A percentile compares a stretch with the other conserved stretches of the same genome.
These are phyloP conservation scores for Dinocampus coccinellae DNA, from an alignment of 2,888 invertebrate genomes.

Conservation along the genomic window DNA sequence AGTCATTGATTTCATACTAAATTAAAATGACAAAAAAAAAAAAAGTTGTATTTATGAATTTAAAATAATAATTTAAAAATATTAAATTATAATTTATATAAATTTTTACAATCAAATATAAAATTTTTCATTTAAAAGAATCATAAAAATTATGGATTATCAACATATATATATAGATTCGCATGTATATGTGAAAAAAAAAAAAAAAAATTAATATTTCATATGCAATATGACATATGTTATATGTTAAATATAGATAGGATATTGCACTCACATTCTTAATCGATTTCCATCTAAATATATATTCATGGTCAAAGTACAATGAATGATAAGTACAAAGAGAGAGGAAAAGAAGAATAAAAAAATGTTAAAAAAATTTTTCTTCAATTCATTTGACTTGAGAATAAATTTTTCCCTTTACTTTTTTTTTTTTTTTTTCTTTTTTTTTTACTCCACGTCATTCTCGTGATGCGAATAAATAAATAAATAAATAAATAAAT, in stretches of 20 bases:
- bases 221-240: too few species aligned
- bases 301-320: not conserved
- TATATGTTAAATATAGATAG: not conserved
- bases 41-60: not conserved
- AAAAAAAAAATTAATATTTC: too few species aligned
- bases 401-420: not conserved
- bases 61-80: too few species aligned
- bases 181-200: not conserved
- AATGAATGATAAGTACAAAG: not conserved
- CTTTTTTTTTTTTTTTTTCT: too few species aligned
- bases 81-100: too few species aligned
- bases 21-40: not conserved
- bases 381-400: not conserved
- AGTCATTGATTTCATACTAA: not conserved
- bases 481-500: too few species aligned
- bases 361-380: not conserved
- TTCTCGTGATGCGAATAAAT: too few species aligned
- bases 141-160: too few species aligned
- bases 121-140: too few species aligned
- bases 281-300: not conserved
- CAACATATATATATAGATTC: not conserved
- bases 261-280: not conserved
- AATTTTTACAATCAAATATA: too few species aligned
- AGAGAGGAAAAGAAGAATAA: not conserved
- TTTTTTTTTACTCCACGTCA: too few species aligned